phyloP scores from a whole-genome alignment of 1,140 invertebrate species.

The Muscidifurax raptorellus region DNA sequence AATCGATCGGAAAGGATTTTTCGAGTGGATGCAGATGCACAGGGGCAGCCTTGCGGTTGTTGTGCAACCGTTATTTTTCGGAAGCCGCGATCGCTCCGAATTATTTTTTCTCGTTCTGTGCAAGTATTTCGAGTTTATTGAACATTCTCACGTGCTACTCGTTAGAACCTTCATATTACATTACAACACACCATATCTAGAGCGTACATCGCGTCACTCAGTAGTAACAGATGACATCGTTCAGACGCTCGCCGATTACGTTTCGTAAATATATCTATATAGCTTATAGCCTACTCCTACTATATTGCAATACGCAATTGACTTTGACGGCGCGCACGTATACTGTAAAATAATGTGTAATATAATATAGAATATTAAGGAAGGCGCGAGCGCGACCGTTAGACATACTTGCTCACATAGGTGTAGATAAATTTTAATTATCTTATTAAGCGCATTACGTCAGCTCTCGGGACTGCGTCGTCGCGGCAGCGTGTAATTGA shows the following conservation, averaged over 20 bases:
- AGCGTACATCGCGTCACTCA: background rate
- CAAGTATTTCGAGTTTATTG: background rate
- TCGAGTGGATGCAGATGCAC: background rate
- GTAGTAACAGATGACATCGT: background rate
- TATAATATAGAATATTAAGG: too few relatives aligned
- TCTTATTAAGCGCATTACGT: background rate
- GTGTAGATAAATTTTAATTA: slow-evolving; percentile 3
- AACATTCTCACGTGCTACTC: background rate
- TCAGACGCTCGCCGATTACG: background rate
- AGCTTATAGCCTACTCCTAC: too few relatives aligned
- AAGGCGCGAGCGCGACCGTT: background rate
- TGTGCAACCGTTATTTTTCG: background rate
- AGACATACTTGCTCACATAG: background rate
- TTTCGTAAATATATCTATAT: too few relatives aligned
- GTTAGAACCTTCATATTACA: background rate
- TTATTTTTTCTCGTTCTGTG: too few relatives aligned
- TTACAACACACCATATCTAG: background rate
- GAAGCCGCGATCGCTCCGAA: background rate
- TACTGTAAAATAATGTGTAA: background rate
- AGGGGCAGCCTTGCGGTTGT: background rate
- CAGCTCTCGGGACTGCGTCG: background rate
- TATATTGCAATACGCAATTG: too few relatives aligned
- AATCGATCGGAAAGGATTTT: background rate
- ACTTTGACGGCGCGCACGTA: too few relatives aligned
- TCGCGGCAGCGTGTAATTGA: background rate